Percentiles rank a stretch among this genome's conserved stretches.
These are phyloP conservation scores for Eubucco bourcierii DNA, from an alignment of 2,113 vertebrate genomes.

Conservation along the genomic window DNA sequence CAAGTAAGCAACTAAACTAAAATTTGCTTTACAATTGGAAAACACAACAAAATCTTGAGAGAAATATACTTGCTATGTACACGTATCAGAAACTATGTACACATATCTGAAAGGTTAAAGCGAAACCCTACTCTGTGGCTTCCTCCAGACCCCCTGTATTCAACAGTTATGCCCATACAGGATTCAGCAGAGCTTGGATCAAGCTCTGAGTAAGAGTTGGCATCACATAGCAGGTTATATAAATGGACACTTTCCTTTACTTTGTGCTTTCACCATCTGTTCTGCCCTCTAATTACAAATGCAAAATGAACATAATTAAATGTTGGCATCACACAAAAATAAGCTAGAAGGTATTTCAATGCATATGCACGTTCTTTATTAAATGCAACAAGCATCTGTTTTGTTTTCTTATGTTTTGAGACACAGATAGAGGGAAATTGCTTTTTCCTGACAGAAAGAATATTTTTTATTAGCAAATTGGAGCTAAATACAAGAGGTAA, in stretches of 20 bases:
- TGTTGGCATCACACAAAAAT: conserved; percentile 70
- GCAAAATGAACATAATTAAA: conserved; percentile 75
- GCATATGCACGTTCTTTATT: conserved; percentile 70
- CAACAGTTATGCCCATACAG: rapidly evolving
- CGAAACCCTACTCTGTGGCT: not conserved
- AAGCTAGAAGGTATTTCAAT: conserved; percentile 64
- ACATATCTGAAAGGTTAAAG: not conserved
- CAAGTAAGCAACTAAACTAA: not conserved
- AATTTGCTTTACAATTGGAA: not conserved
- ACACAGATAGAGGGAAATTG: conserved; percentile 60
- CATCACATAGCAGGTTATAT: conserved; percentile 35
- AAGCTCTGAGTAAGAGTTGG: conserved; percentile 13
- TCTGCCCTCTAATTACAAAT: conserved; percentile 73
- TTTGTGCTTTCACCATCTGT: conserved; percentile 63
- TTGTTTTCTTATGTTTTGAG: conserved; percentile 70
- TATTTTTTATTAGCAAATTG: conserved; percentile 63
- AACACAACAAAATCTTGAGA: not conserved
- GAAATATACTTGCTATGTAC: not conserved
- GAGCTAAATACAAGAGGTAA: conserved; percentile 36
- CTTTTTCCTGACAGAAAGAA: conserved; percentile 66
- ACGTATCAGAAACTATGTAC: not conserved
- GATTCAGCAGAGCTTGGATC: conserved; percentile 2
- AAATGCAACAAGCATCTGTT: conserved; percentile 73
- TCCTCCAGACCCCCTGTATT: not conserved
- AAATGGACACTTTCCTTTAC: conserved; percentile 57